Evolutionary conservation across 1,140 invertebrate genomes (phyloP).

Genomic region (Leptopilina boulardi): DNA sequence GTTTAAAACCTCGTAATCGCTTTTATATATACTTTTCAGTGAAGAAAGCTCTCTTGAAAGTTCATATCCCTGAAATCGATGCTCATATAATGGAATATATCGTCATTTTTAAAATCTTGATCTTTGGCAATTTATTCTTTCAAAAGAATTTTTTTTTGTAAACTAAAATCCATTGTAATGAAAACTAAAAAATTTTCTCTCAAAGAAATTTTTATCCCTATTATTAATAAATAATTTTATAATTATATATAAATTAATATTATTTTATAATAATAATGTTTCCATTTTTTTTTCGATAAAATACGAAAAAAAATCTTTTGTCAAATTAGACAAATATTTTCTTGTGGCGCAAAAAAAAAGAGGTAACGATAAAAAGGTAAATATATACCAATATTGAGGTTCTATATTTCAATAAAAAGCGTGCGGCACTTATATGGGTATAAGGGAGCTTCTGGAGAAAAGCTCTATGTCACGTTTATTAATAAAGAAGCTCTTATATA

Average conservation of each 20-base stretch:
- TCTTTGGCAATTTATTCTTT: too few species aligned
- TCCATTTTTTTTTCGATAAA: too few species aligned
- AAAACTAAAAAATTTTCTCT: too few species aligned
- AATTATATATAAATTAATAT: too few species aligned
- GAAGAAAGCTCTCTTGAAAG: neutral
- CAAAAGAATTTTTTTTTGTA: too few species aligned
- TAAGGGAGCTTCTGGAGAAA: neutral
- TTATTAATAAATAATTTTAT: too few species aligned
- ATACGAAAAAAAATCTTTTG: neutral
- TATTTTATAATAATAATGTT: too few species aligned
- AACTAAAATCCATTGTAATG: too few species aligned
- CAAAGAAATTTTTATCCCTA: too few species aligned
- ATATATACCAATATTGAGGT: neutral
- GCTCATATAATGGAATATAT: constrained; percentile 14
- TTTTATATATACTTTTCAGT: neutral
- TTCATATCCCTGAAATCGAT: neutral
- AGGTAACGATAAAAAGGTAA: neutral
- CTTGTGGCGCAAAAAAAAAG: neutral
- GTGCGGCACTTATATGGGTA: neutral
- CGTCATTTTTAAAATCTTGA: neutral
- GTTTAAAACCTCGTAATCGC: neutral
- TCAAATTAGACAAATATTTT: neutral
- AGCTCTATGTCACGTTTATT: constrained; percentile 9
- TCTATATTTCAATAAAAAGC: constrained; percentile 16
- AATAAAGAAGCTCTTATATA: constrained; percentile 32